Base-by-base conservation (phyloP, 2,888 invertebrate genomes). In the Epicampocera succincta region DNA sequence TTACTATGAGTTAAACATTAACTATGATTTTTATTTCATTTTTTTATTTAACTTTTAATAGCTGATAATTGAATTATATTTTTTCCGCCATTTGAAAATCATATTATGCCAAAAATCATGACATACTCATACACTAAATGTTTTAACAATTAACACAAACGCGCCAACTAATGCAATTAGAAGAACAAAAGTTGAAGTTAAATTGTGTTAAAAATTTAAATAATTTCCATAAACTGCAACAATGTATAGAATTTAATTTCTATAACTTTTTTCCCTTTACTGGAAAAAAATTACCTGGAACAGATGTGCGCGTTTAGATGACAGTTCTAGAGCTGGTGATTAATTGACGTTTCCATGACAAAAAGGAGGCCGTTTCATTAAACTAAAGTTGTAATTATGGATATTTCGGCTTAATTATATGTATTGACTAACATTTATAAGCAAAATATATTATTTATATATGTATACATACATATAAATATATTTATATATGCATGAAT, bases 341-440 rank as follows among this genome's bases (percentile, higher is more conserved):
- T 71, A 60, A 71, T 60, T 71, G 71, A 29, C 58, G 58, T 60
- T 71, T 48, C 69, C 58, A 58, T 71, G 48, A 33, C 33, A 33
- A 33, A 9, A 33, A 33, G 33, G 6, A 33, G 33, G 8, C 3
- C 33, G 9, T 33, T 3, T 33, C 8, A 33, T 33, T 33, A 33
- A 9, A 33, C 1, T 8, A 33, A 33, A 8, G 3, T 33, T 1
- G 3, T 9, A 33, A 33, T 9, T 9, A 33, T 33, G 33, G 8
- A 33, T 33, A 33, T 33, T 33, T 33, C 33, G 8, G 33, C 33
- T 40, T 75, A 40, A 60, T 40, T 19, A 52, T 69, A 21, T 19
- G 38, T 48, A 74, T 46, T 66, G 58, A 65, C 46, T 56, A 65
- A 50, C 13, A 40, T 50, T 61, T 61, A 29, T 46, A 19, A 61